phyloP scores from a whole-genome alignment of 1,140 invertebrate genomes.

The Cydia splendana region DNA sequence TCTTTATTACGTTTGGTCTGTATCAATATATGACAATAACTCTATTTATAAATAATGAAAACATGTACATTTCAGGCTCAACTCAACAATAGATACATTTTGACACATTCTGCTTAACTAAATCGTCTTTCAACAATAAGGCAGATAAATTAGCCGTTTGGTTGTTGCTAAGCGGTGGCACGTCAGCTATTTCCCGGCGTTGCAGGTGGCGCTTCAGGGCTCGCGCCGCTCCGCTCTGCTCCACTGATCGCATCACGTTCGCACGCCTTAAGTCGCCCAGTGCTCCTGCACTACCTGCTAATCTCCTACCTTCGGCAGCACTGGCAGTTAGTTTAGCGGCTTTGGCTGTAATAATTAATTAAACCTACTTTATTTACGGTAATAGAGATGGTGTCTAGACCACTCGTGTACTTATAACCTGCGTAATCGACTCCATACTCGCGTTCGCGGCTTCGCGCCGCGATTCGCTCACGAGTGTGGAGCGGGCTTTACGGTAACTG shows the following conservation, averaged over 20 bases:
- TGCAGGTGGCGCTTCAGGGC: constrained; percentile 49
- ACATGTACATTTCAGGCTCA: constrained; percentile 82
- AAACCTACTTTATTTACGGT: not conserved
- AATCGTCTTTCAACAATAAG: not conserved
- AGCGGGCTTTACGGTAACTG: no score
- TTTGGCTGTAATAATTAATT: constrained; percentile 46
- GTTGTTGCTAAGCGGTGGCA: not conserved
- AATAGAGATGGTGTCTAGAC: not conserved
- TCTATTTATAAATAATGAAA: not conserved
- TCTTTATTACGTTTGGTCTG: constrained; percentile 7
- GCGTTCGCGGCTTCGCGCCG: no score
- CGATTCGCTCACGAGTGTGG: no score
- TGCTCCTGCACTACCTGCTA: not conserved
- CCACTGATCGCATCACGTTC: constrained; percentile 55
- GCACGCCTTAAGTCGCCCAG: not conserved
- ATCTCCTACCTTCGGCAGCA: constrained; percentile 46
- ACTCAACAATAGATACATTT: constrained; percentile 58
- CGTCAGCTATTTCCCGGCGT: constrained; percentile 46
- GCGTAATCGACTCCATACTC: no score
- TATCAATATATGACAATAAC: no score
- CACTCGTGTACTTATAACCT: no score
- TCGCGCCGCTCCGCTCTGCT: constrained; percentile 45
- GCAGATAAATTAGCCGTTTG: not conserved
- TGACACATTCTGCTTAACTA: not conserved
- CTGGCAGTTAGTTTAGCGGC: constrained; percentile 58